These are phyloP conservation scores for Porites divaricata DNA, from an alignment of 92 coral and sea anemone genomes.

Conservation along the genomic window DNA sequence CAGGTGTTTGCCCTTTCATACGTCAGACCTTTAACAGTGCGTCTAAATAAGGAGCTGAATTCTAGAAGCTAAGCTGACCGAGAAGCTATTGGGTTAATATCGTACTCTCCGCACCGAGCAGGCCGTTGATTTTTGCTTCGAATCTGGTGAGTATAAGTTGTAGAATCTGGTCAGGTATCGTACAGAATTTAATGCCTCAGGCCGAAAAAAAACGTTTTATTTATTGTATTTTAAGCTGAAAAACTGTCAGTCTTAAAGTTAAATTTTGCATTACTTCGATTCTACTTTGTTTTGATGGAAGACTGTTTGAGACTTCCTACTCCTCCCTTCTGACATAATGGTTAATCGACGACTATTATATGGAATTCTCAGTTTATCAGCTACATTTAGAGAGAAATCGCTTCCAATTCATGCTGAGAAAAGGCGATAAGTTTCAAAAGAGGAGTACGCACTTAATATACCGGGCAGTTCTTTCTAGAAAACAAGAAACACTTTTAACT, in stretches of 20 bases:
- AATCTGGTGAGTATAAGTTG: constrained; percentile 15
- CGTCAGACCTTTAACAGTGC: not conserved
- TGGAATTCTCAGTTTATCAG: not conserved
- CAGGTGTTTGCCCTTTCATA: not conserved
- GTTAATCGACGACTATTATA: not conserved
- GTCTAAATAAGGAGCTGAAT: not conserved
- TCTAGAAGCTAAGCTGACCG: not conserved
- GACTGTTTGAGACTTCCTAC: not conserved
- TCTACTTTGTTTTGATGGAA: not conserved
- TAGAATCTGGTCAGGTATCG: not conserved
- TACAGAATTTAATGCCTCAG: not conserved
- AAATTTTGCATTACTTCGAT: too few species aligned
- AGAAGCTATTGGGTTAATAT: not conserved
- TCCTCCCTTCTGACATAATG: not conserved
- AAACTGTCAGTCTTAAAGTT: too few species aligned
- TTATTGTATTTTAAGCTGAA: too few species aligned
- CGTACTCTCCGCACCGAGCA: not conserved
- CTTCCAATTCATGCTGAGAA: constrained; percentile 22
- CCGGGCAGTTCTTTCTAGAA: not conserved
- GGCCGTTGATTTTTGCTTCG: not conserved
- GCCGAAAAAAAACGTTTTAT: not conserved
- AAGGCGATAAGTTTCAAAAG: not conserved
- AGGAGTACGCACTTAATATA: not conserved
- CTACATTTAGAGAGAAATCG: not conserved
- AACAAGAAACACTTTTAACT: not conserved